Conservation (phyloP, 2,113 vertebrate genomes). For the Microtus montanus region DNA sequence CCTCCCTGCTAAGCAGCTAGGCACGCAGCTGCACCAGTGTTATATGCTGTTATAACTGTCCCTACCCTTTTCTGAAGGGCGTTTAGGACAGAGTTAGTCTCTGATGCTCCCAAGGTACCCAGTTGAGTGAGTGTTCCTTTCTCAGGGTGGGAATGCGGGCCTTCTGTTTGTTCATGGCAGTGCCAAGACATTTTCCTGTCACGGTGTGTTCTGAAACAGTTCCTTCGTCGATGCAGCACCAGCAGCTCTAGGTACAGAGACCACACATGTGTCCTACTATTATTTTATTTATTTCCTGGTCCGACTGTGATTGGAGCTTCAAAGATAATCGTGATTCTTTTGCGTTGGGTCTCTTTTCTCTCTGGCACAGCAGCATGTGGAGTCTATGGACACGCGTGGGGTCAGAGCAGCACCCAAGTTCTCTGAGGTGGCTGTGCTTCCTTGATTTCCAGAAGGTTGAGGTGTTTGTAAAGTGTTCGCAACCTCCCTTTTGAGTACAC, state of each 20-base stretch:
- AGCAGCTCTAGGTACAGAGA: constrained; percentile 34
- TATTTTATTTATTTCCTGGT: constrained; percentile 53
- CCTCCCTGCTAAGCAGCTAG: not conserved
- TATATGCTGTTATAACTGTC: not conserved
- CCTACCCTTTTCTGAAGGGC: constrained; percentile 33
- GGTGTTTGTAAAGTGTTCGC: constrained; percentile 66
- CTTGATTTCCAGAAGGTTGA: constrained; percentile 60
- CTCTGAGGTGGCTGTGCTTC: constrained; percentile 54
- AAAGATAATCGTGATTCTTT: constrained; percentile 53
- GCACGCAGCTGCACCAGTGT: not conserved
- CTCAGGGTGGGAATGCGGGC: constrained; percentile 44
- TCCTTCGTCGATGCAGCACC: constrained; percentile 63
- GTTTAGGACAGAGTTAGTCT: constrained; percentile 30
- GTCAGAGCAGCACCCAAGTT: constrained; percentile 25
- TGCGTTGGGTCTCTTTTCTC: constrained; percentile 44
- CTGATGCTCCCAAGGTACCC: constrained; percentile 47
- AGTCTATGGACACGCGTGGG: constrained; percentile 67
- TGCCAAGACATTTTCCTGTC: not conserved
- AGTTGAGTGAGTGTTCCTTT: constrained; percentile 66
- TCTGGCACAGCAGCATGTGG: not conserved
- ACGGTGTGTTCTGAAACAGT: constrained; percentile 43
- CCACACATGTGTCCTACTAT: constrained; percentile 39
- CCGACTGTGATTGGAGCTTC: constrained; percentile 54
- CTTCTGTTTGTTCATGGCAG: constrained; percentile 2
- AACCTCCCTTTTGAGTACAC: not conserved